phyloP scores from a whole-genome alignment of 2,113 vertebrate genomes.

The Pelodiscus sinensis region DNA sequence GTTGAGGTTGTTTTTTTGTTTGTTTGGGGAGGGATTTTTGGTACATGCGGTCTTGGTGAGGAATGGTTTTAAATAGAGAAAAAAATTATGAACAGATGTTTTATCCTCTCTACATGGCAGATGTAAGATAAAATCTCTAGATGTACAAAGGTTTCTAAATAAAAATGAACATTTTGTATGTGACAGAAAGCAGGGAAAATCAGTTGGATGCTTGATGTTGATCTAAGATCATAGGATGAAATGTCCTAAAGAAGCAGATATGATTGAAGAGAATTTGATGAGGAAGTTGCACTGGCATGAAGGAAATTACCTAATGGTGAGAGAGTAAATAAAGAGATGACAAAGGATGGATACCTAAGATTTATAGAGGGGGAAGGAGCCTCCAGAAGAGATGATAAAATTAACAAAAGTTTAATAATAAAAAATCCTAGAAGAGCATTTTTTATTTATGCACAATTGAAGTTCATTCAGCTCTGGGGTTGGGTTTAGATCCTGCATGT shows the following conservation, averaged over 20 bases:
- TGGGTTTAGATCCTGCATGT: neutral
- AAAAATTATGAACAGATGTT: neutral
- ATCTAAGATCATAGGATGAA: neutral
- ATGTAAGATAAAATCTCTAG: neutral
- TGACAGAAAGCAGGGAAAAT: neutral
- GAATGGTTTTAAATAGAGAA: conserved; percentile 4
- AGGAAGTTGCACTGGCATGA: neutral
- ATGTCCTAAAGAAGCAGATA: neutral
- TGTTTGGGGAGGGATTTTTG: neutral
- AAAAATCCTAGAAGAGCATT: neutral
- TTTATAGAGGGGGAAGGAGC: neutral
- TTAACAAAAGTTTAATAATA: neutral
- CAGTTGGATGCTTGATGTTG: neutral
- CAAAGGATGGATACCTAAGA: neutral
- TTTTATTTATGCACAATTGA: neutral
- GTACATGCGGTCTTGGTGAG: neutral
- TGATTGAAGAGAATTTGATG: neutral
- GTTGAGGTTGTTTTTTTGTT: neutral
- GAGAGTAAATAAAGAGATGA: accelerated
- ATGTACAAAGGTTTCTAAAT: neutral
- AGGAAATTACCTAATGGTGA: neutral
- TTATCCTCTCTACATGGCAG: neutral
- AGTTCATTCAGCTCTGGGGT: neutral
- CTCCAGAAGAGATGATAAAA: neutral
- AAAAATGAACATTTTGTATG: neutral